Base-by-base conservation (phyloP, 2,797 vertebrate genomes). In the Pempheris klunzingeri region DNA sequence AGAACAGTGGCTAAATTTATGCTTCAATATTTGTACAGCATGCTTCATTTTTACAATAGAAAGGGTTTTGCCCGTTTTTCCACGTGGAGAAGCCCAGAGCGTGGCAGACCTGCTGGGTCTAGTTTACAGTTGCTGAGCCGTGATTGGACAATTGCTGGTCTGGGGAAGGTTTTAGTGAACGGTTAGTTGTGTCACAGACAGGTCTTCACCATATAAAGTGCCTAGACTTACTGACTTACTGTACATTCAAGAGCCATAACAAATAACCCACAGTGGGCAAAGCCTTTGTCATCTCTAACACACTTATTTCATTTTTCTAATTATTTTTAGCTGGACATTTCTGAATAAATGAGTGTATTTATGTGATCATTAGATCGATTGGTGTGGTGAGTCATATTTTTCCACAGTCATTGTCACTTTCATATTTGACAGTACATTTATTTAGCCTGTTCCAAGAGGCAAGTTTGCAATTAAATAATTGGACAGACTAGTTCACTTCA, bases 401-500 rank as follows among this genome's bases (percentile, higher is more conserved):
- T 36, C 17, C 50, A n/a, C 55, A 18, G 43, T 62, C 4, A 22
- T 32, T 28, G 22, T 22, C 22, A 10, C 7, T 63, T 72, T 20
- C 0, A 12, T 57, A 57, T 55, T 36, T 46, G 12, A 3, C 22
- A 22, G 7, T 28, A 44, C 6, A n/a, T 58, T 49, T 15, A 47
- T 55, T 13, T 38, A 2, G 1, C 4, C 18, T 17, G 26, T 43
- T 44, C 15, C 44, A 53, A 58, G 2, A 44, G 53, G 6, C 11
- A 53, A 34, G 1, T 26, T 44, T 11, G 1, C 2, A 49, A 4
- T 30, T 0, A 43, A 38, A 47, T 53, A 3, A 34, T 58, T 22
- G 12, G 12, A 5, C 18, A 47, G 17, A 44, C 20, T 47, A 61
- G 14, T 84, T 81, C 75, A 85, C 85, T 90, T 9, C 8, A 4